Conservation (phyloP, 1,140 invertebrate species). For the Oncopodura yosiiana region DNA sequence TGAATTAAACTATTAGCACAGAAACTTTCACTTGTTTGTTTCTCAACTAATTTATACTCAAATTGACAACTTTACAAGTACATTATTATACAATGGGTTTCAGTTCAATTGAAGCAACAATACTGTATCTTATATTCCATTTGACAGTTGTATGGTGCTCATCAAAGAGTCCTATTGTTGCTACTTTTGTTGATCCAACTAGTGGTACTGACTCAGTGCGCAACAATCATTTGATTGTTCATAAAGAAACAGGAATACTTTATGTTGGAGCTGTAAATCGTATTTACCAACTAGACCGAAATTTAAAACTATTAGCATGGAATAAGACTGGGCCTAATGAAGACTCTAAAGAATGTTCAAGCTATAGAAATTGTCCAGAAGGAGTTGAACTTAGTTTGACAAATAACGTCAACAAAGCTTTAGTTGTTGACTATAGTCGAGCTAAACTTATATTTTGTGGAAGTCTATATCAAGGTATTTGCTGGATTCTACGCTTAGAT, state of each 20-base stretch:
- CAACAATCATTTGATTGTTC: conserved; percentile 75
- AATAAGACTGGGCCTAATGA: conserved; percentile 79
- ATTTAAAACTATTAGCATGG: conserved; percentile 63
- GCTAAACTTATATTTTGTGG: conserved; percentile 86
- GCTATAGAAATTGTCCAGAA: conserved; percentile 60
- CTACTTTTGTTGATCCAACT: conserved; percentile 26
- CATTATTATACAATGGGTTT: no score
- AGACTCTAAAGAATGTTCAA: conserved; percentile 81
- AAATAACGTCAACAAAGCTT: conserved; percentile 89
- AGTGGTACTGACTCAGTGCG: conserved; percentile 18
- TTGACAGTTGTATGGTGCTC: conserved; percentile 3
- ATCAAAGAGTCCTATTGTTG: conserved; percentile 27
- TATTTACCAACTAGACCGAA: conserved; percentile 81
- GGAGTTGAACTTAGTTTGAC: conserved; percentile 59
- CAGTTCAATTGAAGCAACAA: neutral
- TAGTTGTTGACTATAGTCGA: conserved; percentile 86
- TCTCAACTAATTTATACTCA: no score
- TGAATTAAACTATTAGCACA: no score
- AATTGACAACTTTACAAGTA: no score
- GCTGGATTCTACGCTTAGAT: conserved; percentile 31
- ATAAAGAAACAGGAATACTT: conserved; percentile 80
- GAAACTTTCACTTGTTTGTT: no score
- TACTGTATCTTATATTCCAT: neutral
- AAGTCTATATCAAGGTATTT: conserved; percentile 57
- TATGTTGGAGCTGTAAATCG: conserved; percentile 90